Percentiles rank a stretch among this genome's conserved stretches.
Evolutionary conservation across 1,140 invertebrate species (phyloP).

Genomic region (Lanistes nyassanus): DNA sequence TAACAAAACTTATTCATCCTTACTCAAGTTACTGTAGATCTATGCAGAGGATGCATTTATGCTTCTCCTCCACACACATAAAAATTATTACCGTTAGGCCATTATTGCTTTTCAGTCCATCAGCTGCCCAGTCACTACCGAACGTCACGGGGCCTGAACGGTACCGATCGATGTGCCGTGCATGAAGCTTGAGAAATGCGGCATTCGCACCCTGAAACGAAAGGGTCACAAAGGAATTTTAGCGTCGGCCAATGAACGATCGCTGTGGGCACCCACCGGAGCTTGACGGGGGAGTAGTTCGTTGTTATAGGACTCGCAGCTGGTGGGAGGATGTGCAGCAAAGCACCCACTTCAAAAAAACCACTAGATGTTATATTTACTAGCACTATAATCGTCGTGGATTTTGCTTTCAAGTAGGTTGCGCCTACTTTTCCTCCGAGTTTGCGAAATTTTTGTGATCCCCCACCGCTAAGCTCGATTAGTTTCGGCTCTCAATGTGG

Average conservation of each 20-base stretch:
- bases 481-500: neutral
- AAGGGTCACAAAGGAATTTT: conserved; percentile 10
- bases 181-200: neutral
- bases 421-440: neutral
- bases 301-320: neutral
- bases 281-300: too few species aligned
- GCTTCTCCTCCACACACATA: neutral
- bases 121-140: too few species aligned
- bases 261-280: neutral
- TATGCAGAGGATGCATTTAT: too few species aligned
- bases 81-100: neutral
- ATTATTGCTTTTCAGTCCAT: neutral
- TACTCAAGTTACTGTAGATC: too few species aligned
- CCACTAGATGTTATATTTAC: neutral
- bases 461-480: neutral
- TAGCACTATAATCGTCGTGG: neutral
- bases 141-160: neutral
- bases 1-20: too few species aligned
- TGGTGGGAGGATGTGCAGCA: neutral
- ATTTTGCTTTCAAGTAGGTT: neutral
- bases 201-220: too few species aligned
- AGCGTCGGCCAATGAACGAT: neutral
- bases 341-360: neutral
- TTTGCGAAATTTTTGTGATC: too few species aligned
- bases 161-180: neutral